phyloP scores from a whole-genome alignment of 1,140 invertebrate species.

The Odontomachus brunneus region DNA sequence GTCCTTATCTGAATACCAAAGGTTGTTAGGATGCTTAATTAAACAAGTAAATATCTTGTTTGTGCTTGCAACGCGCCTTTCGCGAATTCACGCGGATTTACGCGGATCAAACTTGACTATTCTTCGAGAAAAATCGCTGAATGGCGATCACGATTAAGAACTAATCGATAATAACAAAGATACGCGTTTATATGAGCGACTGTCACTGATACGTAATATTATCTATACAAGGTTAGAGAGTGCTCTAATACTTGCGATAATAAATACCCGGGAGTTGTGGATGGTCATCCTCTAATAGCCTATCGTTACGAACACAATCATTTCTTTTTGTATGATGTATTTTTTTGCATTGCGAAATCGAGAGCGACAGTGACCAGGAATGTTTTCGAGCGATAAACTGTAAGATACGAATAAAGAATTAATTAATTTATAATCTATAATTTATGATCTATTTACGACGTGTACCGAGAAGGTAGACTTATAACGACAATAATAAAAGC shows the following conservation, averaged over 20 bases:
- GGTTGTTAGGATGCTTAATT: neutral
- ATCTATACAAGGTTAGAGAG: conserved; percentile 17
- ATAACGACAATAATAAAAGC: neutral
- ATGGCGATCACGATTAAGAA: conserved; percentile 10
- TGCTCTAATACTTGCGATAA: neutral
- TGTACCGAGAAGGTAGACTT: conserved; percentile 14
- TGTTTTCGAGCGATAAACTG: neutral
- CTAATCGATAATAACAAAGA: neutral
- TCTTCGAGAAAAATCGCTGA: neutral
- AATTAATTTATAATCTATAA: neutral
- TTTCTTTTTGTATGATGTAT: conserved; percentile 2
- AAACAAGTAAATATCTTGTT: neutral
- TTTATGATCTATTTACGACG: conserved; percentile 6
- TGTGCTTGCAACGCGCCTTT: neutral
- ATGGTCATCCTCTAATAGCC: neutral
- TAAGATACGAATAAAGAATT: neutral
- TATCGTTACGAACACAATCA: neutral
- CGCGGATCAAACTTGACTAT: neutral
- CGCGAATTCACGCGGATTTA: neutral
- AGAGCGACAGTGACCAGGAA: too few relatives aligned
- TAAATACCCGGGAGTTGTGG: neutral
- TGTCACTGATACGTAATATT: neutral
- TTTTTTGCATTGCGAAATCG: too few relatives aligned
- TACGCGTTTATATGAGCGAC: neutral
- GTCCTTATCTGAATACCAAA: conserved; percentile 12